These are phyloP conservation scores for Anthonomus grandis DNA, from an alignment of 1,140 invertebrate genomes.

Conservation along the genomic window DNA sequence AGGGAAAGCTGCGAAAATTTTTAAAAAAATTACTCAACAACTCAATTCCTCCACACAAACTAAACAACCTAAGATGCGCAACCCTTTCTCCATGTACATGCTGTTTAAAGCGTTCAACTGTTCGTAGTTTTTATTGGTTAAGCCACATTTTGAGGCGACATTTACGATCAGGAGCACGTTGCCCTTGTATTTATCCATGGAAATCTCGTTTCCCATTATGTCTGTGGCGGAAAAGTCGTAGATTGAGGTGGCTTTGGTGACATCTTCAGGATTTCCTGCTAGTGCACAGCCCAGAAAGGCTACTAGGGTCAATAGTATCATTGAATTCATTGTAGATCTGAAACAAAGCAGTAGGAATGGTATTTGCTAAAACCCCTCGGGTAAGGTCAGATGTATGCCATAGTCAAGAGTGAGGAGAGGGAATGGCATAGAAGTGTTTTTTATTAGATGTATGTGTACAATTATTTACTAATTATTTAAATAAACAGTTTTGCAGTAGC, in stretches of 20 bases:
- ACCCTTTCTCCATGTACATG: conserved; percentile 62
- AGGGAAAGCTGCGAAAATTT: conserved; percentile 70
- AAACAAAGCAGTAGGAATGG: no score
- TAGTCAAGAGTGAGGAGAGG: no score
- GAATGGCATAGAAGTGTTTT: no score
- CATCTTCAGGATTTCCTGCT: conserved; percentile 15
- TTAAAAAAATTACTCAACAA: no score
- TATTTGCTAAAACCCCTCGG: no score
- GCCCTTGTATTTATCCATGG: conserved; percentile 68
- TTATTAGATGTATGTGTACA: no score
- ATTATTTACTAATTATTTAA: no score
- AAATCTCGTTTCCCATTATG: conserved; percentile 68
- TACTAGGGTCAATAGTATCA: no score
- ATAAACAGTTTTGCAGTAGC: no score
- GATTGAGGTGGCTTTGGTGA: conserved; percentile 56
- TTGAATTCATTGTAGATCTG: no score
- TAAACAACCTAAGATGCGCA: conserved; percentile 56
- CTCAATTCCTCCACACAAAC: no score
- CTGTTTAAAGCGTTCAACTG: conserved; percentile 70
- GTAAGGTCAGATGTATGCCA: no score
- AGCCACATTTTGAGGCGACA: conserved; percentile 82
- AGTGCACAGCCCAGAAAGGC: not conserved
- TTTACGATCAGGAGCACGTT: conserved; percentile 77
- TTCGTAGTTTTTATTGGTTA: conserved; percentile 75
- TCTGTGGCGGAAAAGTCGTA: conserved; percentile 74